These are phyloP conservation scores for Laticauda laticaudata DNA, from an alignment of 2,113 vertebrate species.

Conservation along the genomic window DNA sequence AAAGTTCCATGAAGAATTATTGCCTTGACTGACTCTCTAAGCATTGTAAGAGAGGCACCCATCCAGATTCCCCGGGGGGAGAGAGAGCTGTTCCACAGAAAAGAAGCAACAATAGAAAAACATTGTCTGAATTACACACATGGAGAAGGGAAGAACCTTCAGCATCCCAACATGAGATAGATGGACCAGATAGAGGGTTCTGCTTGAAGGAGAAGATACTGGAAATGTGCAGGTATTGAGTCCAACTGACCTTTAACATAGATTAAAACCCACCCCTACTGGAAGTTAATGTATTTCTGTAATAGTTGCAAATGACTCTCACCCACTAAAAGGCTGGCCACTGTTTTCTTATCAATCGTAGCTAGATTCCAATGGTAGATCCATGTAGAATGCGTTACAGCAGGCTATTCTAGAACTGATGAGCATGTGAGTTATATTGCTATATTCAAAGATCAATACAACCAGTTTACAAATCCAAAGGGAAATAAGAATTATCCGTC, in stretches of 20 bases:
- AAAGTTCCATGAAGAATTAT: background rate
- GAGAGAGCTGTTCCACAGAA: background rate
- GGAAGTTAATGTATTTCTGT: background rate
- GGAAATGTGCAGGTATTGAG: background rate
- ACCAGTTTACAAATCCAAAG: slow-evolving; percentile 3
- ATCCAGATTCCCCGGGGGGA: background rate
- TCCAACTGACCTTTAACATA: background rate
- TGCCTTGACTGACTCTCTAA: background rate
- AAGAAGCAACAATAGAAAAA: background rate
- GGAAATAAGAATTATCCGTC: background rate
- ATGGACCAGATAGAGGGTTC: background rate
- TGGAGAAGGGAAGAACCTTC: background rate
- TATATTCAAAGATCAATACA: background rate
- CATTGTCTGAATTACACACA: background rate
- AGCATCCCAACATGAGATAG: background rate
- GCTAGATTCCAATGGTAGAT: background rate
- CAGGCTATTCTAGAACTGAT: background rate
- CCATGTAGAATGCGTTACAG: background rate
- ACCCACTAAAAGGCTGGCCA: background rate
- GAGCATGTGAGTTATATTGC: background rate
- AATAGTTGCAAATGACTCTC: background rate
- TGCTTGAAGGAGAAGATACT: background rate
- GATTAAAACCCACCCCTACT: background rate
- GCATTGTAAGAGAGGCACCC: background rate
- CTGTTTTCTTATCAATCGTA: background rate